Evolutionary conservation across 1,140 invertebrate genomes (phyloP), one percentile per base, ranked within the genome.

Genomic region (Aphelinus atriplicis): DNA sequence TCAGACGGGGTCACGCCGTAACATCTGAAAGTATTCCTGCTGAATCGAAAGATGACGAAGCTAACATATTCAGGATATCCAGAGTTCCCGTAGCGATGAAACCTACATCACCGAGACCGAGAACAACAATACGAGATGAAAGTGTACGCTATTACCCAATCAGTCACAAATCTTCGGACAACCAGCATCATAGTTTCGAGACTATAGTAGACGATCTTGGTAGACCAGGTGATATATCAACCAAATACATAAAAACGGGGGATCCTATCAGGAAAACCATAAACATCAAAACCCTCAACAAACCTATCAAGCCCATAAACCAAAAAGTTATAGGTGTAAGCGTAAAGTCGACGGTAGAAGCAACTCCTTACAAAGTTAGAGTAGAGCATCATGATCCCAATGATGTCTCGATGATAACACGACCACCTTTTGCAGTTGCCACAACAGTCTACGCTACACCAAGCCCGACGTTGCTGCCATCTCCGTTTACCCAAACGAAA

Each of bases 321-420:
- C 84, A 86, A 75, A 87, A 85, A 75, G 85, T 88, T 2, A 88
- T 88, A 26, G 87, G 87, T 3, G 83, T 88, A 6, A 88, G 86
- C 50, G 86, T 88, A 4, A 87, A 86, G 3, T 87, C 87, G 3
- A 84, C 84, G 0, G 86, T 88, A 0, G 86, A 87, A 76, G 85
- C 86, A 0, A 88, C 86, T 2, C 86, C 87, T 3, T 87, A 88
- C 66, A 87, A 83, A 71, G 84, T 87, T 45, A 82, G 85, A 43
- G 84, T 88, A 1, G 86, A 88, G 58, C 85, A 88, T 42, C 84
- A 86, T 57, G 71, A 76, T 57, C 75, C 42, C 51, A 80, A 42
- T 73, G 47, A 60, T 51, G 5, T 73, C 1, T 58, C 60, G 2
- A 76, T 72, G 75, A 72, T 78, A 5, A 78, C 75, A 2, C 62